Conservation (phyloP, 2,113 vertebrate species). For the Austrofundulus limnaeus region DNA sequence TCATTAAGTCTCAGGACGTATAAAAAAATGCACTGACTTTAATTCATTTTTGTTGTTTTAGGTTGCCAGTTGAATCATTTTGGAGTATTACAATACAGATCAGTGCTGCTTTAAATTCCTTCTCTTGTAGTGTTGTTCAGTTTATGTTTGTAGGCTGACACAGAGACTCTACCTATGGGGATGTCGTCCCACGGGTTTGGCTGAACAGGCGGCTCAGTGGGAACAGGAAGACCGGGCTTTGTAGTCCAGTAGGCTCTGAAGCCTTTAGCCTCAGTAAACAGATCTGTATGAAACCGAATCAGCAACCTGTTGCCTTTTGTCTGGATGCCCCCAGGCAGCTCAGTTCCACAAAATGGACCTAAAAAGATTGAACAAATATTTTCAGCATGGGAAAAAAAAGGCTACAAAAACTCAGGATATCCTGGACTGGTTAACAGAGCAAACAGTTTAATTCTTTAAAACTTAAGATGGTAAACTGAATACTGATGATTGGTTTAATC, state of each 20-base stretch:
- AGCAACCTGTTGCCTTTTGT: conserved; percentile 67
- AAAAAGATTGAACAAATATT: conserved; percentile 9
- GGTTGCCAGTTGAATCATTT: neutral
- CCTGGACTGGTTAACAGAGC: too few relatives aligned
- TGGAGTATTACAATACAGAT: too few relatives aligned
- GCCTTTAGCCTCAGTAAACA: conserved; percentile 76
- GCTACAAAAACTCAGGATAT: too few relatives aligned
- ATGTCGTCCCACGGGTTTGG: conserved; percentile 80
- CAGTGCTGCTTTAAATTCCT: neutral
- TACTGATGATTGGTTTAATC: too few relatives aligned
- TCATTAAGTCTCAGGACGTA: too few relatives aligned
- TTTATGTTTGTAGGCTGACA: neutral
- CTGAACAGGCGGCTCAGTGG: conserved; percentile 71
- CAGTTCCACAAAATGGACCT: conserved; percentile 80
- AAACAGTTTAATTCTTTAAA: too few relatives aligned
- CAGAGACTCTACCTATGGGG: conserved; percentile 67
- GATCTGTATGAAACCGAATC: conserved; percentile 74
- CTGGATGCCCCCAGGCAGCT: conserved; percentile 56
- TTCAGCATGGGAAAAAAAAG: too few relatives aligned
- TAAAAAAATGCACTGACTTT: too few relatives aligned
- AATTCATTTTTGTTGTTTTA: neutral
- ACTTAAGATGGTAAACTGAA: too few relatives aligned
- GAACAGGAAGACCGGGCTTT: conserved; percentile 60
- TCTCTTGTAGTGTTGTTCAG: neutral
- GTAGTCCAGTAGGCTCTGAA: conserved; percentile 80